Conservation (phyloP, 1,140 invertebrate genomes). For the Zaprionus camerounensis region DNA sequence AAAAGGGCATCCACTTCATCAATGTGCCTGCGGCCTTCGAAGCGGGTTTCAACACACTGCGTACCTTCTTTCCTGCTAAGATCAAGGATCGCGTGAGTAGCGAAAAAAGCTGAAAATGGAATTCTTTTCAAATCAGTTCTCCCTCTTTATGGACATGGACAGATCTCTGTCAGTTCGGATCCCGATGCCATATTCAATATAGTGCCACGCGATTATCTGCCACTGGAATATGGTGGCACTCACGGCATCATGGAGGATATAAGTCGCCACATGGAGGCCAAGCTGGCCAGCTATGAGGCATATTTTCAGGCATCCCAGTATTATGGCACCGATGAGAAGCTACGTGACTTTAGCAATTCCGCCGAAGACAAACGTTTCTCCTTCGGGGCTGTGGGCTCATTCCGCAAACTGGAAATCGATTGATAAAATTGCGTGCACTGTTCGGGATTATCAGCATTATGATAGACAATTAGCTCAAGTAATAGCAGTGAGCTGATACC, state of each 20-base stretch:
- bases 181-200: conserved; percentile 83
- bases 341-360: conserved; percentile 83
- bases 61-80: conserved; percentile 82
- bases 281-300: conserved; percentile 83
- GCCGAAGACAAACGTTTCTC: conserved; percentile 85
- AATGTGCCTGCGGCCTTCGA: conserved; percentile 85
- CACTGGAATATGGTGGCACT: conserved; percentile 86
- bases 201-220: conserved; percentile 85
- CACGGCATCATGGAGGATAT: conserved; percentile 84
- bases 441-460: conserved; percentile 5
- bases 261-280: conserved; percentile 85
- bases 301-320: conserved; percentile 85
- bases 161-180: conserved; percentile 74
- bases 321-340: conserved; percentile 86
- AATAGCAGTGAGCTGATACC: background rate
- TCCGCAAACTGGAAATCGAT: conserved; percentile 84
- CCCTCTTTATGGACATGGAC: background rate
- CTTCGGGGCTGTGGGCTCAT: conserved; percentile 87
- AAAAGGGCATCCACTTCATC: conserved; percentile 85
- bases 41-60: conserved; percentile 84
- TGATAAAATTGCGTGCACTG: conserved; percentile 17
- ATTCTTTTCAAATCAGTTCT: background rate
- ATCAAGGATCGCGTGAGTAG: conserved; percentile 65
- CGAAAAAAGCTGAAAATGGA: background rate
- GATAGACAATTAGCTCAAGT: conserved; percentile 18